Evolutionary conservation across 2,797 vertebrate genomes (phyloP).

Genomic region (Odontamblyopus lacepedii): DNA sequence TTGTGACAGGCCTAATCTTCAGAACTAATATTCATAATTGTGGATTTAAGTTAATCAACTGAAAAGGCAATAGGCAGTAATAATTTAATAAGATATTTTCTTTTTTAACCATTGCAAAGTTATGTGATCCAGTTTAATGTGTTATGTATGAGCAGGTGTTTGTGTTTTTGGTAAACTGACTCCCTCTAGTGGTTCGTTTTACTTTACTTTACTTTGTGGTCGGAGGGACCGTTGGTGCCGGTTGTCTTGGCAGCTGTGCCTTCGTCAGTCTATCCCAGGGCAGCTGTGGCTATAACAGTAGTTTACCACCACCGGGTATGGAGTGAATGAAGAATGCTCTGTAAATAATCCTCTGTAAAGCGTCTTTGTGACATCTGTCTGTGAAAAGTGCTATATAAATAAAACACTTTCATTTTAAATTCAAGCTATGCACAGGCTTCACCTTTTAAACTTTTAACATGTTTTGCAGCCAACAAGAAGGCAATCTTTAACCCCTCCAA

Average conservation of each 20-base stretch:
- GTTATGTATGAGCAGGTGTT: neutral
- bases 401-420: neutral
- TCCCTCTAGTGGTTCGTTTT: slow-evolving; percentile 49
- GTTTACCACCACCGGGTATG: too few relatives aligned
- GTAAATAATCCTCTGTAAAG: too few relatives aligned
- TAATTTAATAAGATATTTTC: too few relatives aligned
- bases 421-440: neutral
- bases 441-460: slow-evolving; percentile 1
- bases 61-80: too few relatives aligned
- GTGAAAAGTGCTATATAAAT: too few relatives aligned
- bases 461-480: slow-evolving; percentile 85
- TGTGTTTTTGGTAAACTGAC: neutral
- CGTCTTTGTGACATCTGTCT: too few relatives aligned
- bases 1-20: too few relatives aligned
- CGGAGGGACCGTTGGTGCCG: too few relatives aligned
- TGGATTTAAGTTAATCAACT: neutral
- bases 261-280: too few relatives aligned
- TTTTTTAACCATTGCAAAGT: neutral
- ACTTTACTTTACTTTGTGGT: neutral
- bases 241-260: too few relatives aligned
- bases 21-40: neutral
- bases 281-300: too few relatives aligned
- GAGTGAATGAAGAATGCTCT: too few relatives aligned
- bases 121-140: neutral
- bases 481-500: slow-evolving; percentile 90